Conservation (phyloP, 1,140 invertebrate species). For the Aphidius ervi region DNA sequence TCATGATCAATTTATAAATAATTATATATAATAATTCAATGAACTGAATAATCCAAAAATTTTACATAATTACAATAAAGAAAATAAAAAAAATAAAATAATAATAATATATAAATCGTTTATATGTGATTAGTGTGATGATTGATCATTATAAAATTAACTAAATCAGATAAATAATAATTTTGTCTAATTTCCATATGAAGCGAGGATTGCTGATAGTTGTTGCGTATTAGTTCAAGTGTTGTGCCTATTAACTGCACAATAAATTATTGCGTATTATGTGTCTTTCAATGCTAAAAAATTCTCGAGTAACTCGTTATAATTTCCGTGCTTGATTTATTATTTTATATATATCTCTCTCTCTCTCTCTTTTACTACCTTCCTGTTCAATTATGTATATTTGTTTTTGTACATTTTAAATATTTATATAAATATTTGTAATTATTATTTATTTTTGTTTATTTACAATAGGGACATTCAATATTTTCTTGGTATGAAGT, state of each 20-base stretch:
- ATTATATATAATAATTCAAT: too few species aligned
- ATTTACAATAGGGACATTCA: slow-evolving; percentile 57
- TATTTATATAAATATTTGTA: too few species aligned
- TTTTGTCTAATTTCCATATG: slow-evolving; percentile 23
- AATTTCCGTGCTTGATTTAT: slow-evolving; percentile 8
- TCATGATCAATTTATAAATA: too few species aligned
- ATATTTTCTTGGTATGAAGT: slow-evolving; percentile 79
- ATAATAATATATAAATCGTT: slow-evolving; percentile 4
- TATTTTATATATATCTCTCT: too few species aligned
- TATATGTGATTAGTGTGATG: slow-evolving; percentile 15
- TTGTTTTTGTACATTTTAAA: too few species aligned
- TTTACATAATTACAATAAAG: slow-evolving; percentile 15
- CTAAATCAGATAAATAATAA: slow-evolving; percentile 11
- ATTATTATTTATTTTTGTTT: too few species aligned
- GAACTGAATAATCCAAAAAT: slow-evolving; percentile 17
- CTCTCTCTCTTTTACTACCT: too few species aligned
- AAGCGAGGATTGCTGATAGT: slow-evolving; percentile 1
- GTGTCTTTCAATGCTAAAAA: slow-evolving; percentile 9
- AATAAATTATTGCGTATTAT: slow-evolving; percentile 13
- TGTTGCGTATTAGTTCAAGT: slow-evolving; percentile 10
- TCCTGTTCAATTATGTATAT: too few species aligned
- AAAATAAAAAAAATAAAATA: background rate
- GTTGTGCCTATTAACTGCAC: slow-evolving; percentile 13
- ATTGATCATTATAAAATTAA: slow-evolving; percentile 23
- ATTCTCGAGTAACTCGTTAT: slow-evolving; percentile 6